Conservation (phyloP, 2,797 vertebrate species). For the Falco concolor region DNA sequence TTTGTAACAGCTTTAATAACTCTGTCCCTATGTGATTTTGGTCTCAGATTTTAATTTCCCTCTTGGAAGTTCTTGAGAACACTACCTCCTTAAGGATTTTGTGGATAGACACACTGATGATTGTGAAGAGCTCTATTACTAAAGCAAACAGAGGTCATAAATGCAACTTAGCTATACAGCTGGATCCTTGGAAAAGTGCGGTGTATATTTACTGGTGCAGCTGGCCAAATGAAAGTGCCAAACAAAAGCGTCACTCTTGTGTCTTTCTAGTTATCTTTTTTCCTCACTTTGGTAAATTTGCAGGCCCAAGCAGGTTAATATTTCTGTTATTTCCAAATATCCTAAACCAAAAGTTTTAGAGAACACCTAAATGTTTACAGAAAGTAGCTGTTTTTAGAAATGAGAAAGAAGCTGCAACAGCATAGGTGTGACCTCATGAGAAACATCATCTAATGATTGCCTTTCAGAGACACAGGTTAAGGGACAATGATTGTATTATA, state of each 20-base stretch:
- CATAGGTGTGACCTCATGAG: background rate
- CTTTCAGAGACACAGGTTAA: background rate
- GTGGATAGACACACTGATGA: background rate
- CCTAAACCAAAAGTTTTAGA: background rate
- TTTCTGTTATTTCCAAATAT: background rate
- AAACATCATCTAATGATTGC: background rate
- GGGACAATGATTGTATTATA: background rate
- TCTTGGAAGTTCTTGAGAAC: background rate
- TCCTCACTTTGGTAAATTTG: background rate
- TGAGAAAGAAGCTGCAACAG: background rate
- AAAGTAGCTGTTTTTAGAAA: background rate
- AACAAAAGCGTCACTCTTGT: background rate
- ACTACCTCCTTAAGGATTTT: background rate
- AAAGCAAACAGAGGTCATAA: background rate
- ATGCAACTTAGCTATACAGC: background rate
- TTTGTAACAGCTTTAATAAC: background rate
- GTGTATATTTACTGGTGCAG: background rate
- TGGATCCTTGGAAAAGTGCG: background rate
- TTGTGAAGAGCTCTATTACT: background rate
- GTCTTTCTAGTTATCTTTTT: background rate
- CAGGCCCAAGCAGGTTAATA: background rate
- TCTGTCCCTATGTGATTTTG: background rate
- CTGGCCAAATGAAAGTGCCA: background rate
- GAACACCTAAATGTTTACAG: background rate
- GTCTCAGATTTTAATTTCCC: background rate